Conservation (phyloP, 2,797 vertebrate genomes). For the Chanos chanos region DNA sequence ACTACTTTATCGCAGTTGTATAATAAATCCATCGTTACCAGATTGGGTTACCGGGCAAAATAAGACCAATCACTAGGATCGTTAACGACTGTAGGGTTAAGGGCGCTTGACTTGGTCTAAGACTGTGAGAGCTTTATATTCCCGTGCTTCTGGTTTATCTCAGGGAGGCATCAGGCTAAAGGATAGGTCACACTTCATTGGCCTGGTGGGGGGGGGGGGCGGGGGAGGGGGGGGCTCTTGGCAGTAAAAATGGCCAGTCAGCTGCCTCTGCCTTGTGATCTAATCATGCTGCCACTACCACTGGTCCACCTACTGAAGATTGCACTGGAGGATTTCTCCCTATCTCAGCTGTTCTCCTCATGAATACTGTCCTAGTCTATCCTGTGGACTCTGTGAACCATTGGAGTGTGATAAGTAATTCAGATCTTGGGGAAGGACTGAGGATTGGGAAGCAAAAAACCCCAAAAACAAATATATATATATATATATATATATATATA, state of each 20-base stretch:
- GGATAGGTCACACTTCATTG: no score
- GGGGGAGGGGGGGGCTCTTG: neutral
- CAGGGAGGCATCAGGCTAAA: no score
- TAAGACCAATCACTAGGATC: slow-evolving; percentile 19
- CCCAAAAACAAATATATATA: no score
- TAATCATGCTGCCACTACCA: no score
- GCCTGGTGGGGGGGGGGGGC: slow-evolving; percentile 6
- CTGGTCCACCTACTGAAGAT: slow-evolving; percentile 16
- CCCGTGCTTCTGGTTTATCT: neutral
- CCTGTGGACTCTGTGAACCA: slow-evolving; percentile 5
- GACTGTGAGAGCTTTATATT: slow-evolving; percentile 17
- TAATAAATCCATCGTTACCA: no score
- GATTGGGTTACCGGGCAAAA: slow-evolving; percentile 12
- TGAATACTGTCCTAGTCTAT: neutral
- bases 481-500: no score
- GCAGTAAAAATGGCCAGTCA: slow-evolving; percentile 21
- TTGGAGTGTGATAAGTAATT: slow-evolving; percentile 38
- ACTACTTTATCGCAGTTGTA: no score
- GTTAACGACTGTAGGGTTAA: slow-evolving; percentile 13
- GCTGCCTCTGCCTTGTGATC: slow-evolving; percentile 15
- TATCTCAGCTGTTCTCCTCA: slow-evolving; percentile 29
- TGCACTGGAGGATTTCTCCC: slow-evolving; percentile 20
- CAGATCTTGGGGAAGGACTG: slow-evolving; percentile 23
- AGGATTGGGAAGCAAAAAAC: slow-evolving; percentile 32
- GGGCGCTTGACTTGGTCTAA: neutral